phyloP scores from a whole-genome alignment of 2,888 invertebrate genomes.

The Lasioglossum figueresi region DNA sequence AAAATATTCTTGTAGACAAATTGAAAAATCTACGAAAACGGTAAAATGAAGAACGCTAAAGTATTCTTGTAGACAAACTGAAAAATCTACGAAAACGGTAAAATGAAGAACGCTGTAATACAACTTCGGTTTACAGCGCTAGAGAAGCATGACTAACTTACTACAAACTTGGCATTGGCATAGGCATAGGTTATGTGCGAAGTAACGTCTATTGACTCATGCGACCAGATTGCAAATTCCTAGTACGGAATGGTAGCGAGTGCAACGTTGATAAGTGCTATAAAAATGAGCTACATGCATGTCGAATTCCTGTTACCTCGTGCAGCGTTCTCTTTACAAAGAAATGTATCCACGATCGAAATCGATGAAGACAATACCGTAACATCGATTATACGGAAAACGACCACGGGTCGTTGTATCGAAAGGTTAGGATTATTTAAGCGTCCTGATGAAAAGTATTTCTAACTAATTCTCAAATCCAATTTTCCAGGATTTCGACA shows the following conservation, averaged over 20 bases:
- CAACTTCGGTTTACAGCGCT: background rate
- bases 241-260: background rate
- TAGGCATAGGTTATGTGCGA: background rate
- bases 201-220: constrained; percentile 7
- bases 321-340: background rate
- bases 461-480: background rate
- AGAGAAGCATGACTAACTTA: background rate
- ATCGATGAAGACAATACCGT: background rate
- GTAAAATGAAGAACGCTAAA: background rate
- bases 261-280: background rate
- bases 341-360: background rate
- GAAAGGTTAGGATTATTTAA: background rate
- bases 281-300: background rate
- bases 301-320: background rate
- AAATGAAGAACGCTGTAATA: background rate
- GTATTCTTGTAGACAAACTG: background rate
- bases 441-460: background rate
- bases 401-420: constrained; percentile 24
- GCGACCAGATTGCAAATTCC: constrained; percentile 7
- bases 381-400: constrained; percentile 27
- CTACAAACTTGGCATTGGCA: background rate
- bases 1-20: background rate
- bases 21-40: background rate
- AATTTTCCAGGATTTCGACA: background rate
- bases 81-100: background rate